Evolutionary conservation across 2,888 invertebrate species (phyloP).

Genomic region (Hedya salicella): DNA sequence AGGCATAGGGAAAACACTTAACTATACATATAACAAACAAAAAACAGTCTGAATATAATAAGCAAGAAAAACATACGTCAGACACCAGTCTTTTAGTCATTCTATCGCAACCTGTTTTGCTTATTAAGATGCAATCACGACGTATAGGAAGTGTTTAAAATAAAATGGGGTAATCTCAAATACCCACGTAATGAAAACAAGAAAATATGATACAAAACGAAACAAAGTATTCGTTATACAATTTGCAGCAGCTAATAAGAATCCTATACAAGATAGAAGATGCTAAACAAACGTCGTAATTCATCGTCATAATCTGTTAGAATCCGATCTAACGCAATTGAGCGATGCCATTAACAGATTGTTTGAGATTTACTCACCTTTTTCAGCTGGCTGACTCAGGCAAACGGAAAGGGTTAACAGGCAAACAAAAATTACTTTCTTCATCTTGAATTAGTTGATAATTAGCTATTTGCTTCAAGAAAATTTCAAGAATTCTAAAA

Average conservation of each 20-base stretch:
- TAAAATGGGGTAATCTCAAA: slow-evolving; percentile 8
- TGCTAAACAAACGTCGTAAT: neutral
- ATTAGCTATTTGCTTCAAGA: slow-evolving; percentile 5
- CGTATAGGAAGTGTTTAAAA: slow-evolving; percentile 4
- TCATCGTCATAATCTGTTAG: slow-evolving; percentile 50
- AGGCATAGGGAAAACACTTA: neutral
- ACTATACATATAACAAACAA: neutral
- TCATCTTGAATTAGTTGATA: slow-evolving; percentile 60
- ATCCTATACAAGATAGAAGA: neutral
- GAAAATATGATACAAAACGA: neutral
- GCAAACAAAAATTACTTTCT: slow-evolving; percentile 71
- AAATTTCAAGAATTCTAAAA: slow-evolving; percentile 24
- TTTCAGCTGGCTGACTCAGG: slow-evolving; percentile 56
- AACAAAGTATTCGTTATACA: neutral
- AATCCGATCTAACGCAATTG: slow-evolving; percentile 60
- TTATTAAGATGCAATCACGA: slow-evolving; percentile 37
- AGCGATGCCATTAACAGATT: slow-evolving; percentile 49
- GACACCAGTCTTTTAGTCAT: slow-evolving; percentile 2
- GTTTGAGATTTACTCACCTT: slow-evolving; percentile 57
- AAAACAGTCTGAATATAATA: neutral
- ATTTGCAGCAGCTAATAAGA: neutral
- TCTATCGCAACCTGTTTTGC: slow-evolving; percentile 36
- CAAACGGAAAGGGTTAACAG: slow-evolving; percentile 68
- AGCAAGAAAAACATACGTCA: slow-evolving; percentile 21
- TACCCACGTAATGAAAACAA: slow-evolving; percentile 8